Evolutionary conservation across 64 coral and sea anemone genomes (phyloP).

Genomic region (Dendrophyllia cribrosa): DNA sequence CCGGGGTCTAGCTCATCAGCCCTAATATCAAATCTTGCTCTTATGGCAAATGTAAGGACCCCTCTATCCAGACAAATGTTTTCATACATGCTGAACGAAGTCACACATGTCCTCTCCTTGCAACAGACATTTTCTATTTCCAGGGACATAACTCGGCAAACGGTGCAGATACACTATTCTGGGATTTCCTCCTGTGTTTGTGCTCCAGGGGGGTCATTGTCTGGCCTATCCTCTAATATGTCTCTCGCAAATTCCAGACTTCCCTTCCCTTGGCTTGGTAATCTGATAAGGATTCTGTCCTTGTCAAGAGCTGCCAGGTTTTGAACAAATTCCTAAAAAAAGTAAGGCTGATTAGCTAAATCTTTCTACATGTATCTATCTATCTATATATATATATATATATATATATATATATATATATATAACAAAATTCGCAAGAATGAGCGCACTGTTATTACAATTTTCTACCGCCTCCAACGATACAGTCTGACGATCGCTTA

Average conservation of each 20-base stretch:
- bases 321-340: conserved; percentile 20
- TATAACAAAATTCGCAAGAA: too few relatives aligned
- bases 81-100: conserved; percentile 56
- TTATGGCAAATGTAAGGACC: conserved; percentile 42
- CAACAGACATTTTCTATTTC: conserved; percentile 71
- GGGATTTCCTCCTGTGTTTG: conserved; percentile 13
- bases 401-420: too few relatives aligned
- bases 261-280: conserved; percentile 32
- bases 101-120: conserved; percentile 38
- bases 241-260: conserved; percentile 76
- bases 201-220: neutral
- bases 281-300: conserved; percentile 11
- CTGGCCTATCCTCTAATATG: neutral
- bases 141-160: conserved; percentile 36
- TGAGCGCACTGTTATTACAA: too few relatives aligned
- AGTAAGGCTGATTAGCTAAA: neutral
- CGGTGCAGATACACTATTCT: conserved; percentile 62
- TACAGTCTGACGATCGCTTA: too few relatives aligned
- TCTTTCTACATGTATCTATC: neutral
- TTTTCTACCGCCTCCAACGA: too few relatives aligned
- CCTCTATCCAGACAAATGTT: conserved; percentile 74
- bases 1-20: too few relatives aligned
- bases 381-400: too few relatives aligned
- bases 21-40: conserved; percentile 36
- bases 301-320: conserved; percentile 16